Evolutionary conservation across 2,797 vertebrate genomes (phyloP), one percentile per base, ranked within the genome.

Genomic region (Eptatretus atami): DNA sequence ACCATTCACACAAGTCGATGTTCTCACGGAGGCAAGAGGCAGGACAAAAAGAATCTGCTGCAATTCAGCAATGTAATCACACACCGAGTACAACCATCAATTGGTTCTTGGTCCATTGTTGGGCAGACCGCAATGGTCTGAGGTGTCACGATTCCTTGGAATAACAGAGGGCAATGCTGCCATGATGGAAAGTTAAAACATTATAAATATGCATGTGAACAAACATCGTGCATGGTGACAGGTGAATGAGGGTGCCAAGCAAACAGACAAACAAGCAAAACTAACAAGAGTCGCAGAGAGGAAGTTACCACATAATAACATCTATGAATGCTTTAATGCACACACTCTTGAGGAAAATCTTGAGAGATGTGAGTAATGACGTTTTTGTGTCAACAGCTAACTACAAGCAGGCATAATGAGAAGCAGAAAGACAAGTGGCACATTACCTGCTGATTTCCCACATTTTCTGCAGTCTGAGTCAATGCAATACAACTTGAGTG

Each of bases 31-130:
- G 64, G n/a, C n/a, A 71, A 71, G 71, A 65, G 88, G 61, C 92
- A 95, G 80, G 84, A 87, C 53, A 76, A 79, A 70, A 74, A 86
- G 73, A 98, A 94, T 52, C 80, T 80, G 73, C 78, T 82, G 68
- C 85, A 96, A 69, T 80, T 93, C 63, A 98, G 90, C 69, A 86
- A 94, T 63, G 92, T 98, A 78, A 69, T 87, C 82, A n/a, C 31
- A 31, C 31, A 31, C 31, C 31, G 6, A 31, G 31, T 31, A 31
- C 31, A 3, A 31, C 31, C 31, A 31, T 31, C 31, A 31, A 31
- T 31, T 31, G n/a, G 31, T 31, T 31, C 31, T 31, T 31, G 31
- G 31, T 31, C 31, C 31, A 31, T 3, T 31, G 31, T 31, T 31
- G 31, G 31, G 31, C 31, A 31, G 31, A 31, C 6, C 6, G 31